A percentile compares a stretch with the other conserved stretches of the same genome.
Conservation (phyloP, 1,140 invertebrate genomes). For the Brachystomella parvula region DNA sequence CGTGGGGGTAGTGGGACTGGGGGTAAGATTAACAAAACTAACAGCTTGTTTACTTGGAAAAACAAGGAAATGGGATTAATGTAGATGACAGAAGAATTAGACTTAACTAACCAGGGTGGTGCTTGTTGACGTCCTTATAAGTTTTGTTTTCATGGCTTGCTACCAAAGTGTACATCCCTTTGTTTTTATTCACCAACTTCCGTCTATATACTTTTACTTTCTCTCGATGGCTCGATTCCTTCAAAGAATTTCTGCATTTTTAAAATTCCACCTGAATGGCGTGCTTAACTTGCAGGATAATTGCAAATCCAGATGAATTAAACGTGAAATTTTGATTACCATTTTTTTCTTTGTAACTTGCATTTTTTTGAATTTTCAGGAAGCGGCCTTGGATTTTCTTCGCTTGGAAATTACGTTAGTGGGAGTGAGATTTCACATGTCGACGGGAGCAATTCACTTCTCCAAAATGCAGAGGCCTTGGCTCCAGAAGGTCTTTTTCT, state of each 20-base stretch:
- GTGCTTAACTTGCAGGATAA: no score
- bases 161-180: no score
- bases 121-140: no score
- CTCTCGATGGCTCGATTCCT: no score
- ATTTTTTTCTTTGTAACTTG: background rate
- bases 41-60: background rate
- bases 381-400: background rate
- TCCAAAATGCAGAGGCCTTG: slow-evolving; percentile 30
- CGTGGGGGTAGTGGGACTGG: slow-evolving; percentile 20
- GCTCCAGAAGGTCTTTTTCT: slow-evolving; percentile 34
- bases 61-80: background rate
- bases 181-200: no score
- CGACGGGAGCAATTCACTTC: background rate
- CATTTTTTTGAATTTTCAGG: background rate
- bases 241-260: no score
- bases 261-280: no score
- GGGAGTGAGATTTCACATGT: background rate
- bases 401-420: background rate
- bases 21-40: background rate
- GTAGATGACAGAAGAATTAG: background rate
- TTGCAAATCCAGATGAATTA: no score
- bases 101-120: no score
- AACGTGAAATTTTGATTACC: no score
- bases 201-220: no score
- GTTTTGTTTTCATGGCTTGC: no score